Evolutionary conservation across 92 coral and sea anemone genomes (phyloP), one percentile per base, ranked within the genome.

Genomic region (Epizoanthus scotinus): DNA sequence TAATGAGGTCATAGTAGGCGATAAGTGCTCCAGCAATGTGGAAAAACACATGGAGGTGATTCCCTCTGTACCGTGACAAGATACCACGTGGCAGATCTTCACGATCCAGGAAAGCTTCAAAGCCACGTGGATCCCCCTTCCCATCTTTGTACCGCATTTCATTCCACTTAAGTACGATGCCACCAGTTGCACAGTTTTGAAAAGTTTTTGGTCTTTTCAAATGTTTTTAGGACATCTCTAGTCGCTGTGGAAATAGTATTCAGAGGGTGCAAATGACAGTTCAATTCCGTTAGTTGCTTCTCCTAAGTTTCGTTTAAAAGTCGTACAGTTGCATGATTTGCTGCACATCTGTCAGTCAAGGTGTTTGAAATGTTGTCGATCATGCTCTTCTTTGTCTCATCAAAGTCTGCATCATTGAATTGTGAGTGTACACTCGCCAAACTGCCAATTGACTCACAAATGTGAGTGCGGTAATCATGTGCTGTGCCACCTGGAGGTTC

Each of bases 191-290:
- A 36, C 42, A 36, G 42, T 36, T 36, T 36, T 36, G 42, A 36
- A 36, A 36, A 36, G 42, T 36, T 36, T 36, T 36, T 36, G 42
- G 42, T 7, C 42, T 36, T 36, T 36, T 36, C 42, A 67, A 18
- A n/a, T 59, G 4, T 59, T 59, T 9, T 25, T 25, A 59, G 27
- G 25, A 50, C 72, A 67, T 27, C 19, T 14, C 72, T 67, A n/a
- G 72, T 28, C 36, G 26, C 38, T 28, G 72, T 67, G 38, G 72
- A 20, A 18, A 67, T 20, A n/a, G 72, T 67, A 40, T 67, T 50
- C 19, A 67, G 38, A 18, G 72, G 72, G 20, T 67, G 72, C n/a
- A 67, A 40, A 67, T 67, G 72, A 40, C 72, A 67, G 72, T 67
- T 67, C 20, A 67, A 67, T 67, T 67, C 72, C 8, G 26, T 67